phyloP scores from a whole-genome alignment of 2,113 vertebrate genomes.

The Nibea albiflora region DNA sequence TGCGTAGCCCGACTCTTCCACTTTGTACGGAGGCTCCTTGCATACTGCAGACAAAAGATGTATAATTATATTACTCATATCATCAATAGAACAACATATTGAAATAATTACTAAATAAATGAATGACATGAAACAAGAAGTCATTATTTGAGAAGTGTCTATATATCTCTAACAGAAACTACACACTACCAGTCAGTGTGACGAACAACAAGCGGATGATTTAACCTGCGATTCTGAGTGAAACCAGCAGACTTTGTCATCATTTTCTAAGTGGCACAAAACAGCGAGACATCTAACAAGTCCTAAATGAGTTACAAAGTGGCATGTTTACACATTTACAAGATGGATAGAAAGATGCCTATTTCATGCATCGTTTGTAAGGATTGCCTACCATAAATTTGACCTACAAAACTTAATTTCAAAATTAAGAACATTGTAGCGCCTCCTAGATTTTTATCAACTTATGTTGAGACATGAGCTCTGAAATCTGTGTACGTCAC shows the following conservation, averaged over 20 bases:
- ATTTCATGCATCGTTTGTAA: background rate
- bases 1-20: constrained; percentile 98
- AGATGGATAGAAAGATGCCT: background rate
- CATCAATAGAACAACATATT: background rate
- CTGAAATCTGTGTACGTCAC: background rate
- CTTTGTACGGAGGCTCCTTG: constrained; percentile 99
- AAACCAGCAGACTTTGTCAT: background rate
- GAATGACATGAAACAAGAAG: background rate
- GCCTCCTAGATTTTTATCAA: background rate
- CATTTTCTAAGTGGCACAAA: constrained; percentile 1
- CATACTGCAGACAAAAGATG: constrained; percentile 87
- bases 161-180: background rate
- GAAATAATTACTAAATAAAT: background rate
- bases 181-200: background rate
- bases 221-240: background rate
- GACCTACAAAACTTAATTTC: background rate
- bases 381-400: background rate
- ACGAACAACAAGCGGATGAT: background rate
- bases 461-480: background rate
- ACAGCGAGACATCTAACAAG: no score
- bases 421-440: background rate
- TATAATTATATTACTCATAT: background rate
- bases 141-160: background rate
- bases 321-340: background rate
- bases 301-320: no score